A percentile compares a stretch with the other conserved stretches of the same genome.
phyloP scores from a whole-genome alignment of 2,888 invertebrate species.

The Aspidiotus rigidus region DNA sequence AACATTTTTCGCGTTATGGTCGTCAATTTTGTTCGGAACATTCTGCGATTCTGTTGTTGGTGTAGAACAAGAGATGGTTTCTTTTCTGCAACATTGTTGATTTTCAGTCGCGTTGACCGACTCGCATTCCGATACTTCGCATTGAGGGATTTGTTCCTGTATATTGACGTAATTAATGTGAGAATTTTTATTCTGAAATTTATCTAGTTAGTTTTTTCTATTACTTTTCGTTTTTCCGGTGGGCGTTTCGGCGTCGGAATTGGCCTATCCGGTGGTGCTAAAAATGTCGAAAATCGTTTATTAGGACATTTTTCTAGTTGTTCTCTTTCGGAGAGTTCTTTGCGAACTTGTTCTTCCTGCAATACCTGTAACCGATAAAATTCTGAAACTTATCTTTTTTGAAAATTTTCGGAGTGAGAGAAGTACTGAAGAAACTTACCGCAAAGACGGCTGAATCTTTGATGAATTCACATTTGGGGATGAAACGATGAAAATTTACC shows the following conservation, averaged over 20 bases:
- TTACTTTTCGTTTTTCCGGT: background rate
- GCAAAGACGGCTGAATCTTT: constrained; percentile 61
- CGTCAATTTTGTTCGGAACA: no score
- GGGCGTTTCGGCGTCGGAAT: constrained; percentile 46
- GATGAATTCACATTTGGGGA: constrained; percentile 54
- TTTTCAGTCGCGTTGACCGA: background rate
- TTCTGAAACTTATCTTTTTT: background rate
- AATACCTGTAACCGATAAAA: constrained; percentile 43
- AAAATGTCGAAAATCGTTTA: constrained; percentile 62
- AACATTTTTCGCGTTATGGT: no score
- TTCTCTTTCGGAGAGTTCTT: constrained; percentile 48
- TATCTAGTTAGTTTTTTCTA: no score
- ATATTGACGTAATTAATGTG: background rate
- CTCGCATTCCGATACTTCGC: background rate
- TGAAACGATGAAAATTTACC: constrained; percentile 60
- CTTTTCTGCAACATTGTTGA: no score
- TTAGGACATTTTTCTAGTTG: constrained; percentile 42
- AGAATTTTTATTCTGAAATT: background rate
- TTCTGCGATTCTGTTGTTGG: no score
- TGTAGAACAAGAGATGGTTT: no score
- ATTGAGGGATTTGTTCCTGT: background rate
- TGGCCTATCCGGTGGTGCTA: constrained; percentile 63
- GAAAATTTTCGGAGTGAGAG: background rate
- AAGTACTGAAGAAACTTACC: constrained; percentile 35
- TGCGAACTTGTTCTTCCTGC: constrained; percentile 50